Conservation (phyloP, 1,140 invertebrate genomes). For the Notospermus geniculatus region DNA sequence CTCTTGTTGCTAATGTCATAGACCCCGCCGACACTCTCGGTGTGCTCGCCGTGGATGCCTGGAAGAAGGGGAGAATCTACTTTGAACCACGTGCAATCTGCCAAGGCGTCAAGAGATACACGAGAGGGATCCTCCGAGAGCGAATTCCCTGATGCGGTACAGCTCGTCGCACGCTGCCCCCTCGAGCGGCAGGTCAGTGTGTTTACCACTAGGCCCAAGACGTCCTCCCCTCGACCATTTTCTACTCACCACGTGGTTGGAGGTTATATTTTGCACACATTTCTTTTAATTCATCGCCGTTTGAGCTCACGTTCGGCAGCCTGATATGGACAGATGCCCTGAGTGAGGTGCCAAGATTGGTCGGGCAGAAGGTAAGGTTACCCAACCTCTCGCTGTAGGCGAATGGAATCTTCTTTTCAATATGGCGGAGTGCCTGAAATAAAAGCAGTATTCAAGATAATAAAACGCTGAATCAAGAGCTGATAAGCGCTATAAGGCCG, state of each 20-base stretch:
- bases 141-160: no score
- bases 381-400: slow-evolving; percentile 73
- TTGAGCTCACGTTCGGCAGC: slow-evolving; percentile 85
- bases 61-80: not conserved
- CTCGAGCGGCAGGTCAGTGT: no score
- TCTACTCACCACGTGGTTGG: slow-evolving; percentile 37
- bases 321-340: slow-evolving; percentile 96
- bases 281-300: slow-evolving; percentile 28
- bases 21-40: slow-evolving; percentile 65
- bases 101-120: no score
- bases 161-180: no score
- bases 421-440: slow-evolving; percentile 36
- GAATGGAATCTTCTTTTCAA: slow-evolving; percentile 30
- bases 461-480: no score
- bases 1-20: slow-evolving; percentile 55
- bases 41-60: slow-evolving; percentile 90
- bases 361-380: slow-evolving; percentile 96
- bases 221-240: not conserved
- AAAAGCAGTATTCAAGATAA: not conserved
- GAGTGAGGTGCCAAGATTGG: slow-evolving; percentile 93
- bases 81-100: not conserved
- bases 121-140: no score
- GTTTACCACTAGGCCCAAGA: no score
- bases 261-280: slow-evolving; percentile 37
- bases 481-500: no score